Percentiles rank a stretch among this genome's conserved stretches.
Evolutionary conservation across 2,888 invertebrate genomes (phyloP).

Genomic region (Mellilla xanthometata): DNA sequence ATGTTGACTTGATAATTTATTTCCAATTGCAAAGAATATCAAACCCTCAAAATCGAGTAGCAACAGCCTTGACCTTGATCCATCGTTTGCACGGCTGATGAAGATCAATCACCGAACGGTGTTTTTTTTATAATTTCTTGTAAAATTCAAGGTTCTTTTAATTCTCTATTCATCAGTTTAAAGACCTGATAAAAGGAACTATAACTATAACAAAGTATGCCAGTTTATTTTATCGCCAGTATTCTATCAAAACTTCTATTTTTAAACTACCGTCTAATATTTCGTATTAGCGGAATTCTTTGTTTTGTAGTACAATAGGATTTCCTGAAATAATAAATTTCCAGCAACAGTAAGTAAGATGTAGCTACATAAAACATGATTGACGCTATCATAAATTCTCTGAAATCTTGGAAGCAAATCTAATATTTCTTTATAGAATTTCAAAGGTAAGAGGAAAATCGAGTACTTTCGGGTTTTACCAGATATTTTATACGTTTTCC

Average conservation of each 20-base stretch:
- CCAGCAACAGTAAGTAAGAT: constrained; percentile 7
- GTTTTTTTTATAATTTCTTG: too few relatives aligned
- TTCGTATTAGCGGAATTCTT: constrained; percentile 21
- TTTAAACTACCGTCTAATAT: constrained; percentile 16
- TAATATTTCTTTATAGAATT: constrained; percentile 12
- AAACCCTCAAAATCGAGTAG: too few relatives aligned
- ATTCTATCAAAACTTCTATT: constrained; percentile 11
- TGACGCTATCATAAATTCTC: constrained; percentile 16
- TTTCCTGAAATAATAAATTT: constrained; percentile 20
- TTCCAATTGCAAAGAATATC: too few relatives aligned
- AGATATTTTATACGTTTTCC: too few relatives aligned
- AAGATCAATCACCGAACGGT: too few relatives aligned
- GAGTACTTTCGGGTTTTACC: neutral
- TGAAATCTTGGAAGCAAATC: constrained; percentile 10
- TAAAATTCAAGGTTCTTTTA: too few relatives aligned
- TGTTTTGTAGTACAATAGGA: constrained; percentile 24
- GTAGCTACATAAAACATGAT: constrained; percentile 13
- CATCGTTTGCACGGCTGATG: too few relatives aligned
- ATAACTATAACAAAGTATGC: too few relatives aligned
- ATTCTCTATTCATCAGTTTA: too few relatives aligned
- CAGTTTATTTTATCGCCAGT: neutral
- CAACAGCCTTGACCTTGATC: too few relatives aligned
- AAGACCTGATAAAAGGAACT: too few relatives aligned
- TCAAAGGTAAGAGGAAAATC: constrained; percentile 16
- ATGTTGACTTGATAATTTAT: too few relatives aligned